Base-by-base conservation (phyloP, 1,140 invertebrate species). In the Asobara japonica region DNA sequence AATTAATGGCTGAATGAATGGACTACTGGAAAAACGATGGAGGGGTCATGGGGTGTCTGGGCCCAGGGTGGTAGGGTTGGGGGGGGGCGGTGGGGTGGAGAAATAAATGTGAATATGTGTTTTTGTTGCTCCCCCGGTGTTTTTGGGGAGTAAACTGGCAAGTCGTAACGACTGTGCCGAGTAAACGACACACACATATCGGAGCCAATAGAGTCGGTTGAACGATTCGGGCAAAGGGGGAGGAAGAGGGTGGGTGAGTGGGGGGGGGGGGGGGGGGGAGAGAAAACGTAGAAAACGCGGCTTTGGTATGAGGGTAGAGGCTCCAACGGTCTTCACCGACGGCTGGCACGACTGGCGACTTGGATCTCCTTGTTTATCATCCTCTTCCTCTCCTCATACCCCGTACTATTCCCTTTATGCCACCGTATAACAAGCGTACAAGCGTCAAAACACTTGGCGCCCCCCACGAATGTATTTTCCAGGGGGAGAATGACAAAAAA, bases 361-460 rank as follows among this genome's bases (percentile, higher is more conserved):
- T 67, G 64, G 70, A 38, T 72, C 70, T 56, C 70, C 64, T 72
- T 72, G 64, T 72, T 72, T 72, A 66, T 72, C 64, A 60, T 66
- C 61, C 60, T 71, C 45, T 27, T 56, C 51, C 22, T 27, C 51
- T 22, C 18, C 51, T 25, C 69, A 45, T 45, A 45, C 64, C 70
- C 48, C 33, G 27, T 20, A 20, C 22, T 20, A 64, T 25, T 30
- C 8, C 20, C 25, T 51, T 48, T 69, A 20, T 38, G 51, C 31
- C 27, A 56, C 10, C 31, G 31, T 48, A 66, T 66, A 72, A 72
- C 70, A 72, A 66, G 70, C 69, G 36, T 66, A 72, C 70, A 72
- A 66, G 70, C 69, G 36, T 66, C 70, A 72, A 72, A 72, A 72
- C 64, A 72, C 70, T 72, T 72, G 70, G 70, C 64, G 64, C 65